A percentile compares a stretch with the other conserved stretches of the same genome.
Evolutionary conservation across 2,888 invertebrate genomes (phyloP).

Genomic region (Ceriagrion tenellum): DNA sequence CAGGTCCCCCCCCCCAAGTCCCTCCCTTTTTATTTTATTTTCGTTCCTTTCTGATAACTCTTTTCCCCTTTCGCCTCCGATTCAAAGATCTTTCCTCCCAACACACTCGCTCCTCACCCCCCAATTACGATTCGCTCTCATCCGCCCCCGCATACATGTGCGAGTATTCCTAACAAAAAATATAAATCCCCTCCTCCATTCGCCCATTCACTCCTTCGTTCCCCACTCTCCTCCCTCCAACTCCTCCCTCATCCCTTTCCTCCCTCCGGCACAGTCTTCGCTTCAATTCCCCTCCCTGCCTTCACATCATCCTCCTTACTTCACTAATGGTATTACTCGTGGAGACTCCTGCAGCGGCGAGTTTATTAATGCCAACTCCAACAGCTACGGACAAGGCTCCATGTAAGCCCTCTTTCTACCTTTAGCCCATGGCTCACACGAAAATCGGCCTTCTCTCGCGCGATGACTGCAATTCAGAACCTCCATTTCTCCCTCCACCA

Average conservation of each 20-base stretch:
- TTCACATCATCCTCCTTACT: neutral
- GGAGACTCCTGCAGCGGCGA: neutral
- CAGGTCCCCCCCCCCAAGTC: neutral
- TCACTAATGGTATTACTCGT: slow-evolving; percentile 22
- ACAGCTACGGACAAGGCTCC: slow-evolving; percentile 31
- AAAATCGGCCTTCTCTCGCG: too few species aligned
- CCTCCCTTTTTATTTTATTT: neutral
- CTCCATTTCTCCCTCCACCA: too few species aligned
- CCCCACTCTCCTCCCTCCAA: neutral
- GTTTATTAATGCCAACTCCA: slow-evolving; percentile 60
- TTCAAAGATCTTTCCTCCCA: too few species aligned
- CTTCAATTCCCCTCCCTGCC: too few species aligned
- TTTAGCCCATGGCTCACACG: neutral
- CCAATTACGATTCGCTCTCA: neutral
- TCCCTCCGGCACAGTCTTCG: too few species aligned
- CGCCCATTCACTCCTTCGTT: neutral
- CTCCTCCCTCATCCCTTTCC: neutral
- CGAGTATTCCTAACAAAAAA: neutral
- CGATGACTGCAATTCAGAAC: too few species aligned
- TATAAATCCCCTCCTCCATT: neutral
- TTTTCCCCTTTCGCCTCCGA: neutral
- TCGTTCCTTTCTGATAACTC: neutral
- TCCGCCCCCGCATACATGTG: neutral
- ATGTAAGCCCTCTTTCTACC: slow-evolving; percentile 45
- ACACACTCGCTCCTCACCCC: neutral